Percentiles rank a stretch among this genome's conserved stretches.
phyloP scores from a whole-genome alignment of 2,797 vertebrate genomes.

The Salarias fasciatus region DNA sequence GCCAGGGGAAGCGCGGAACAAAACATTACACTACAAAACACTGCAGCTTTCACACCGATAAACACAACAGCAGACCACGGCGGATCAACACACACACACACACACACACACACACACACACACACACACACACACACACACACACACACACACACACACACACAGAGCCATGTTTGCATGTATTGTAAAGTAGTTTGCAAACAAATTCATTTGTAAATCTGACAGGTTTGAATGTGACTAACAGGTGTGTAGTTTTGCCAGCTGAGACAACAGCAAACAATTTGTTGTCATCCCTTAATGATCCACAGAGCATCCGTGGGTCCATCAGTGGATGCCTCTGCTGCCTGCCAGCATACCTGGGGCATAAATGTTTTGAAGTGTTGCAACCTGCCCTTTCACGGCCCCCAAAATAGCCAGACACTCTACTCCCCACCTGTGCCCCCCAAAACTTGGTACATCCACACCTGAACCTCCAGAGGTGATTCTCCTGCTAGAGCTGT shows the following conservation, averaged over 20 bases:
- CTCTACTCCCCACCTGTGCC: constrained; percentile 26
- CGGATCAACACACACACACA: background rate
- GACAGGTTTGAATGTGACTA: background rate
- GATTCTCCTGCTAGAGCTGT: constrained; percentile 25
- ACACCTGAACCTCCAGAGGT: constrained; percentile 20
- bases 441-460: background rate
- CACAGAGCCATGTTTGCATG: background rate
- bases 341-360: constrained; percentile 28
- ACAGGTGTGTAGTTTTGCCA: background rate
- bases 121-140: background rate
- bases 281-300: constrained; percentile 19
- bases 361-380: constrained; percentile 60
- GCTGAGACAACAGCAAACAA: background rate
- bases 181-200: background rate
- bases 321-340: constrained; percentile 4
- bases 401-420: constrained; percentile 63
- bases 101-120: background rate
- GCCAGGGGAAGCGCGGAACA: background rate
- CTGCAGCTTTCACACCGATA: background rate
- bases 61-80: too few relatives aligned
- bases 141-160: background rate
- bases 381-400: constrained; percentile 60
- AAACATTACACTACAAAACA: background rate
- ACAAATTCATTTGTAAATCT: background rate
- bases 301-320: constrained; percentile 26